Conservation (phyloP, 2,888 invertebrate genomes). For the Frankliniella intonsa region DNA sequence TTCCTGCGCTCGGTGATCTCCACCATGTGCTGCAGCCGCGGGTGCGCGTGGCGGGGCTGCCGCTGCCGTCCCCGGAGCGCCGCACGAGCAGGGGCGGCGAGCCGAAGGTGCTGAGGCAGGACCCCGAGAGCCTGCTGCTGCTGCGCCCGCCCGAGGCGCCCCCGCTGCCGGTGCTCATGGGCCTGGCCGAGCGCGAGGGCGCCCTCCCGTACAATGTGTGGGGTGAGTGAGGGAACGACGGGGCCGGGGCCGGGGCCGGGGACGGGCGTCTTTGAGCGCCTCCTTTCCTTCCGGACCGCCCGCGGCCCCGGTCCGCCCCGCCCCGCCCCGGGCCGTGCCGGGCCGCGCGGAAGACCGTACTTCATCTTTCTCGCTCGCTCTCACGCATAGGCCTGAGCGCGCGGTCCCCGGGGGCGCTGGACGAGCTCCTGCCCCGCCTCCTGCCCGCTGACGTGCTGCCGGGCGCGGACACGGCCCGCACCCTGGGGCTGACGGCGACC, state of each 20-base stretch:
- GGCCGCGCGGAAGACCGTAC: background rate
- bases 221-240: background rate
- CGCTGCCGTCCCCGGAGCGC: constrained; percentile 7
- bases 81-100: background rate
- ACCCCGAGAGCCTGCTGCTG: constrained; percentile 13
- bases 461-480: background rate
- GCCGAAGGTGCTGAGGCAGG: background rate
- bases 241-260: too few relatives aligned
- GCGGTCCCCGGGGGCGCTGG: constrained; percentile 7
- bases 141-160: background rate
- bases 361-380: background rate
- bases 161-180: background rate
- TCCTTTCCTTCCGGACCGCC: background rate
- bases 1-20: background rate
- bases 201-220: background rate
- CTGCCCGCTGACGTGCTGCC: background rate
- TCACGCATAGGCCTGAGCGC: background rate
- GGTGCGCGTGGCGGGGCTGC: background rate
- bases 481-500: background rate
- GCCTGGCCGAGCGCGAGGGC: background rate
- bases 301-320: background rate
- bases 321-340: background rate
- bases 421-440: background rate
- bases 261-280: background rate
- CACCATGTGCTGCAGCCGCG: background rate